These are phyloP conservation scores for Helicoverpa zea DNA, from an alignment of 1,140 invertebrate genomes.

Conservation along the genomic window DNA sequence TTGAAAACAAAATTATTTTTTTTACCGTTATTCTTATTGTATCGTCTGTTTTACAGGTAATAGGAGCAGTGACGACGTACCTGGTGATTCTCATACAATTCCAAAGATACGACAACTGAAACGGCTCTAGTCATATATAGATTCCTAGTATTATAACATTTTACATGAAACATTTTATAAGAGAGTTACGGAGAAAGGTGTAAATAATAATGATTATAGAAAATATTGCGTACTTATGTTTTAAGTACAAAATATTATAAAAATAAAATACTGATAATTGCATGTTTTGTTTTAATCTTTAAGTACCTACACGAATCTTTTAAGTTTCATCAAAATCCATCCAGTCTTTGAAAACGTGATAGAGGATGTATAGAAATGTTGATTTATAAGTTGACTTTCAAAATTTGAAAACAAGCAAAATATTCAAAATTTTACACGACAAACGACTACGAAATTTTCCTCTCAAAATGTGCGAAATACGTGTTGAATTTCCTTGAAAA, in stretches of 20 bases:
- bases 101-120: conserved; percentile 86
- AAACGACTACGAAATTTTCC: neutral
- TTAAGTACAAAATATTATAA: neutral
- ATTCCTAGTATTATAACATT: conserved; percentile 14
- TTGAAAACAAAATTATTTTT: no score
- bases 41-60: conserved; percentile 84
- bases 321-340: neutral
- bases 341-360: no score
- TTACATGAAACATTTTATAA: conserved; percentile 5
- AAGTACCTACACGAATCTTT: neutral
- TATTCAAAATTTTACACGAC: no score
- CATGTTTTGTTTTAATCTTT: neutral
- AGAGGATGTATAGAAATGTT: no score
- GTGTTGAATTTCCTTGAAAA: conserved; percentile 10
- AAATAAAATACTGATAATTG: neutral
- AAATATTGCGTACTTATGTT: neutral
- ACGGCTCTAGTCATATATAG: neutral
- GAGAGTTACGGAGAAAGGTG: neutral
- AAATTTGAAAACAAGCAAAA: no score
- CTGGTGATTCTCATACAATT: conserved; percentile 91
- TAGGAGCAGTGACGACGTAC: conserved; percentile 90
- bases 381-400: no score
- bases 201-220: neutral
- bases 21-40: no score
- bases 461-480: neutral